Evolutionary conservation across 2,113 vertebrate genomes (phyloP).

Genomic region (Notarius lentiginosus): DNA sequence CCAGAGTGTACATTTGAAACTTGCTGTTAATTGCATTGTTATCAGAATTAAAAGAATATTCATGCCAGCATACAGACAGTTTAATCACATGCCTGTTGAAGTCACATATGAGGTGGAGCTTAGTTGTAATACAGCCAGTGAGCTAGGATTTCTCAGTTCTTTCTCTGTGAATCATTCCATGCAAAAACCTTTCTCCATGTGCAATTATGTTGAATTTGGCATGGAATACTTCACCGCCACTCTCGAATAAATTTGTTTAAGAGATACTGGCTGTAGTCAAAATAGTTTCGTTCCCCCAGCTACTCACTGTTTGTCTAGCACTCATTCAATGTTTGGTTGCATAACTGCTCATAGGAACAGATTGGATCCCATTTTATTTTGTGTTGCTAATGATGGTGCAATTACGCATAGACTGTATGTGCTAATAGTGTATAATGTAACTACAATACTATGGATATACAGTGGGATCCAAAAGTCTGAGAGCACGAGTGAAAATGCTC

Average conservation of each 20-base stretch:
- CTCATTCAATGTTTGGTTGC: conserved; percentile 9
- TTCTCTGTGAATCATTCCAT: conserved; percentile 17
- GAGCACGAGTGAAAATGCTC: background rate
- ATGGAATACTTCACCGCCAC: background rate
- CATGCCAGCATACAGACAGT: background rate
- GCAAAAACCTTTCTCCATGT: conserved; percentile 4
- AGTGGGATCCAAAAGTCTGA: background rate
- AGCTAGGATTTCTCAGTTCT: background rate
- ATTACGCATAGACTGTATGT: background rate
- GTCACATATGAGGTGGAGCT: background rate
- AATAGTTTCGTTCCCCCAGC: conserved; percentile 14
- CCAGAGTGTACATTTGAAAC: background rate
- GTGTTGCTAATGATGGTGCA: background rate
- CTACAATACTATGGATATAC: background rate
- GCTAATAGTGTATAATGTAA: background rate
- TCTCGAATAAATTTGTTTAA: conserved; percentile 16
- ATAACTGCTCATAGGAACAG: background rate
- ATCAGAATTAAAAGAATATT: background rate
- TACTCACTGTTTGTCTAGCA: background rate
- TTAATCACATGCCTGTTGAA: background rate
- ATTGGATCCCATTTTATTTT: background rate
- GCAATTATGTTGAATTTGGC: conserved; percentile 32
- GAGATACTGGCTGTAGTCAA: conserved; percentile 33
- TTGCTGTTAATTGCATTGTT: background rate
- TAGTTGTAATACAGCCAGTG: background rate